Percentiles rank a stretch among this genome's conserved stretches.
These are phyloP conservation scores for Protobothrops mucrosquamatus DNA, from an alignment of 2,113 vertebrate genomes.

Conservation along the genomic window DNA sequence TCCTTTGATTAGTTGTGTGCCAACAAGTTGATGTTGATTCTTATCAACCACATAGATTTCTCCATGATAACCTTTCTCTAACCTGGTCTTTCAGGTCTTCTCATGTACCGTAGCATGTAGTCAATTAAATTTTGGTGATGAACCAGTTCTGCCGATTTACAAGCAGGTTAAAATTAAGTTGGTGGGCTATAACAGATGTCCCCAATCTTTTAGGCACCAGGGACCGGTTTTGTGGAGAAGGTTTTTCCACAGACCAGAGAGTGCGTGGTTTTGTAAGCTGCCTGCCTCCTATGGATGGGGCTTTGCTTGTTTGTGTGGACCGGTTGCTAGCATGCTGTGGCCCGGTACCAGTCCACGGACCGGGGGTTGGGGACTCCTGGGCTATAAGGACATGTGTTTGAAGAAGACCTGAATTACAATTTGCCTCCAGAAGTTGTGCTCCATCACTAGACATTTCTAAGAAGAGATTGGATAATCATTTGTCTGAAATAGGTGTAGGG, in stretches of 20 bases:
- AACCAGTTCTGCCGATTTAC: neutral
- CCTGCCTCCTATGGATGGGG: no score
- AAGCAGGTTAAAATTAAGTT: neutral
- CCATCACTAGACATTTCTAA: no score
- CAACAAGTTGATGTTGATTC: neutral
- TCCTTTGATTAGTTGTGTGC: neutral
- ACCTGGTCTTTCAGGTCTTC: neutral
- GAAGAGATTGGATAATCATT: no score
- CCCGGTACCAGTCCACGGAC: no score
- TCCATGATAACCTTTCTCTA: neutral
- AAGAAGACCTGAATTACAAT: neutral
- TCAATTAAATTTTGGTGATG: neutral
- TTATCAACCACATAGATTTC: neutral
- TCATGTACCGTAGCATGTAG: neutral
- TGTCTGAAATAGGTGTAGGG: no score
- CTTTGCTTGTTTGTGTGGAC: no score
- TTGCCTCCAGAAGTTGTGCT: no score
- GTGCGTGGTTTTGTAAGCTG: no score
- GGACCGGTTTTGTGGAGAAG: no score
- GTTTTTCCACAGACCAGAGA: no score
- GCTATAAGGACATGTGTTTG: neutral
- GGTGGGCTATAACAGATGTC: neutral
- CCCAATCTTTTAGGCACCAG: no score
- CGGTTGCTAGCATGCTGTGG: no score
- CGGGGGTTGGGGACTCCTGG: neutral